phyloP scores from a whole-genome alignment of 2,888 invertebrate genomes.

The Pristionchus mayeri region DNA sequence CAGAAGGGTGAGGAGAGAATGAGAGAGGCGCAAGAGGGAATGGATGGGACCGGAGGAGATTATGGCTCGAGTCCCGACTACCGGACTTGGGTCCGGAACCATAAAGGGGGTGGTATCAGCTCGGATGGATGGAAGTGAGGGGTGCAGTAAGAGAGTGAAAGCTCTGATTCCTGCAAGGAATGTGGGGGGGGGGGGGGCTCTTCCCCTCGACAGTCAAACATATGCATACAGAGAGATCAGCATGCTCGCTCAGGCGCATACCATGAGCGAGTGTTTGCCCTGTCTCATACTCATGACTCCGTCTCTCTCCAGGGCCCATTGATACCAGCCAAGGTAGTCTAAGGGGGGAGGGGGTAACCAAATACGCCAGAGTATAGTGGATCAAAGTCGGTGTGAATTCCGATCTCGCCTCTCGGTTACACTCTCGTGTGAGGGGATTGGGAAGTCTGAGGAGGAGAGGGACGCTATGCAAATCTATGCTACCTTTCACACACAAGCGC shows the following conservation, averaged over 20 bases:
- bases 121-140: not conserved
- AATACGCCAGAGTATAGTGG: constrained; percentile 23
- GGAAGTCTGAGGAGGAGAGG: not conserved
- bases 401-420: constrained; percentile 2
- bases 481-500: not conserved
- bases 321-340: no score
- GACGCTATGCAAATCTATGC: constrained; percentile 27
- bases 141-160: constrained; percentile 29
- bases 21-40: not conserved
- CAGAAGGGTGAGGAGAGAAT: not conserved
- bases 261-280: constrained; percentile 15
- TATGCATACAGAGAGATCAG: constrained; percentile 21
- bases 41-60: not conserved
- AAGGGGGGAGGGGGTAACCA: not conserved
- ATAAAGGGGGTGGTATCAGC: not conserved
- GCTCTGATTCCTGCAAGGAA: constrained; percentile 9
- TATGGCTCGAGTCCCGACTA: not conserved
- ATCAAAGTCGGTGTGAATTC: constrained; percentile 28
- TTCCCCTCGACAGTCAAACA: constrained; percentile 27
- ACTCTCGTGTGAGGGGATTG: constrained; percentile 22
- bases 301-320: not conserved
- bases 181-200: not conserved
- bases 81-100: not conserved
- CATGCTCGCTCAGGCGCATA: not conserved
- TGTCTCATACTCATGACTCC: not conserved